These are phyloP conservation scores for Drosophila meridiana DNA, from an alignment of 2,888 invertebrate species.

Conservation along the genomic window DNA sequence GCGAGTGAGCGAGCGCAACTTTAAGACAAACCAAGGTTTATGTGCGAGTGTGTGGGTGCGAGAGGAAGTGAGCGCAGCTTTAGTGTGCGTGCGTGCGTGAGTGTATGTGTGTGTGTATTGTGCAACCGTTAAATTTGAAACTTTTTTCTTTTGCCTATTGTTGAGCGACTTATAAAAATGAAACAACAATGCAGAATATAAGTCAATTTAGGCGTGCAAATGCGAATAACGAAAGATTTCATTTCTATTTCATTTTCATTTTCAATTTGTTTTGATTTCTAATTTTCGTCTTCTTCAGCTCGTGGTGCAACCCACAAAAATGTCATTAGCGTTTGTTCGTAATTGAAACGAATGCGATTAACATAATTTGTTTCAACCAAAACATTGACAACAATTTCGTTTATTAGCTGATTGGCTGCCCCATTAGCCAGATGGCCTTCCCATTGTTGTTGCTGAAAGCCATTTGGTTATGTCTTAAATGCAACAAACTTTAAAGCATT, in stretches of 20 bases:
- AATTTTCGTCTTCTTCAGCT: conserved; percentile 10
- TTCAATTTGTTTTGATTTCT: conserved; percentile 40
- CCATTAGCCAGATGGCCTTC: conserved; percentile 62
- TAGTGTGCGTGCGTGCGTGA: conserved; percentile 6
- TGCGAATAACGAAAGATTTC: conserved; percentile 51
- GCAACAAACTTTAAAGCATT: conserved; percentile 41
- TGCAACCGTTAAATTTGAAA: conserved; percentile 43
- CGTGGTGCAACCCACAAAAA: conserved; percentile 32
- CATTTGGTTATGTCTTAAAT: conserved; percentile 55
- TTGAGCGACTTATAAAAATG: conserved; percentile 49
- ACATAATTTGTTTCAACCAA: conserved; percentile 70
- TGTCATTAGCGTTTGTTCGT: conserved; percentile 57
- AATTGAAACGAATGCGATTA: conserved; percentile 83
- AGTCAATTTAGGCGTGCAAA: conserved; percentile 66
- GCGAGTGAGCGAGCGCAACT: conserved; percentile 29
- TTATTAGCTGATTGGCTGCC: conserved; percentile 70
- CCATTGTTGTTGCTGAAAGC: conserved; percentile 34
- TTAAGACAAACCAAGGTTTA: conserved; percentile 31
- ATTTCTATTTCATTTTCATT: conserved; percentile 15
- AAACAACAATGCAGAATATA: conserved; percentile 49
- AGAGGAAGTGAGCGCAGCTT: conserved; percentile 49
- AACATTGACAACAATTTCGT: conserved; percentile 70
- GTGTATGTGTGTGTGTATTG: conserved; percentile 27
- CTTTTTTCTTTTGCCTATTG: conserved; percentile 53
- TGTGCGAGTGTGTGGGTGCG: conserved; percentile 29